Percentiles rank a stretch among this genome's conserved stretches.
phyloP scores from a whole-genome alignment of 2,113 vertebrate species.

The Elephas maximus region DNA sequence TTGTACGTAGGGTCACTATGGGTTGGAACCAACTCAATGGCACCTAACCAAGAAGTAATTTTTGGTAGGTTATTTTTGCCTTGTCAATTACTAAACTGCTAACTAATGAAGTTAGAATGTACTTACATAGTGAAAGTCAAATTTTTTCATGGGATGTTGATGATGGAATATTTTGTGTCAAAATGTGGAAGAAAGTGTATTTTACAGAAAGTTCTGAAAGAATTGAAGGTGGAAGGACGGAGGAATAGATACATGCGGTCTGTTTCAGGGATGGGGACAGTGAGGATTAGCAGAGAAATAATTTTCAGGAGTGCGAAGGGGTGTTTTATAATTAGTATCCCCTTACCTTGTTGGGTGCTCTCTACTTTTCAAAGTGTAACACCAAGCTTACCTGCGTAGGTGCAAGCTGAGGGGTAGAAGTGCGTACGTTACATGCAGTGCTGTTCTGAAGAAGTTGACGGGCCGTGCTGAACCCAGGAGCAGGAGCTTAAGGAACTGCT shows the following conservation, averaged over 20 bases:
- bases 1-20: too few relatives aligned
- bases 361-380: not conserved
- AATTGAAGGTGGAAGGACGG: not conserved
- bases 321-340: not conserved
- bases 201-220: not conserved
- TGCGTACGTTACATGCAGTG: accelerated
- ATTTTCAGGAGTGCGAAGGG: not conserved
- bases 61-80: not conserved
- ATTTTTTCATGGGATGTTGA: too few relatives aligned
- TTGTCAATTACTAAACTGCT: not conserved
- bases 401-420: not conserved
- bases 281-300: not conserved
- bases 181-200: not conserved
- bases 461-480: not conserved
- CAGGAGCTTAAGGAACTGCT: not conserved
- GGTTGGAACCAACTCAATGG: too few relatives aligned
- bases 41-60: not conserved
- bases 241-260: not conserved
- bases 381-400: not conserved
- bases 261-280: not conserved
- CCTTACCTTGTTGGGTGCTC: not conserved
- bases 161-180: not conserved
- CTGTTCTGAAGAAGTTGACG: not conserved
- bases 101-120: not conserved
- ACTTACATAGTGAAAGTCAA: not conserved